Base-by-base conservation (phyloP, 1,140 invertebrate genomes). In the Brachionus koreanus region DNA sequence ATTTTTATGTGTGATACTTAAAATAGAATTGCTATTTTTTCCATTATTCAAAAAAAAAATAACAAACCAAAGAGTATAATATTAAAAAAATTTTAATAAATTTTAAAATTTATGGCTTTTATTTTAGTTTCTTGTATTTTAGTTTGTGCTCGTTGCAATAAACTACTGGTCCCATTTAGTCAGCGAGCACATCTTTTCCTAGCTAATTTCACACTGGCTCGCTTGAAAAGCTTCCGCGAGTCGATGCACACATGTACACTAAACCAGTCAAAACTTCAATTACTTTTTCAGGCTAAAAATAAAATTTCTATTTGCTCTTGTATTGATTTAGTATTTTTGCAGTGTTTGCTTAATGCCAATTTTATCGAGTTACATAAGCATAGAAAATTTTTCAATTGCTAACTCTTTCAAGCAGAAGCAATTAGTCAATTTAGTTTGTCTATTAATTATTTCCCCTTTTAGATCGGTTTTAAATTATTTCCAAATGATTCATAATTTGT, bases 1-100 rank as follows among this genome's bases (percentile, higher is more conserved):
- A 33, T 65, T 33, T 65, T 65, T 57, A 57, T 65, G 63, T 65
- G 63, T 37, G 63, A 65, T 65, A 65, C 63, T 65, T 65, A 65
- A 65, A 65, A 65, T 65, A 65, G 63, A 65, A 37, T 65, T 65
- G 25, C 63, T 65, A 65, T 65, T 65, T 33, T 63, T 65, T 65
- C 63, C 63, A 65, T 65, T 65, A 33, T 65, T 65, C 63, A 65
- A 65, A 33, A 65, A 33, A 65, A 63, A 65, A 65, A 65, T 23
- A 57, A 57, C 49, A 57, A 57, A 57, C 49, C 49, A 65, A 65
- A 65, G 33, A 65, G 25, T 65, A 33, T 33, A 65, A 33, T 33
- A 65, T 33, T 65, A 65, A 65, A 33, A 65, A 65, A 65, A 33
- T 65, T 65, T 65, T 33, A 65, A 33, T 33, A 65, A 33, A 13